Evolutionary conservation across 2,113 vertebrate species (phyloP).

Genomic region (Nestor notabilis): DNA sequence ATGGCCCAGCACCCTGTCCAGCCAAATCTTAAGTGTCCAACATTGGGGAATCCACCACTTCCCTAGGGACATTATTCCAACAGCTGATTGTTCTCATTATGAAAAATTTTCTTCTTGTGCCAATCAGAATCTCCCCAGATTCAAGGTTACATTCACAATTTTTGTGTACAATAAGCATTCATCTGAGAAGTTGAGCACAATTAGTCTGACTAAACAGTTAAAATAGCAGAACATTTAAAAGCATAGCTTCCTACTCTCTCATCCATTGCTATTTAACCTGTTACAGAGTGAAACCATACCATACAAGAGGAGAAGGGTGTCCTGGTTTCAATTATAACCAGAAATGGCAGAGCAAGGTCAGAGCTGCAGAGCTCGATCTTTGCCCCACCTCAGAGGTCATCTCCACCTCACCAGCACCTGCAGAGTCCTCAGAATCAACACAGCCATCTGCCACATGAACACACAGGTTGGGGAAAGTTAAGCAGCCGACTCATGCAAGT

Average conservation of each 20-base stretch:
- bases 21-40: neutral
- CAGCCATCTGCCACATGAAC: rapidly evolving
- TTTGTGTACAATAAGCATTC: neutral
- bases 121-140: neutral
- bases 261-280: neutral
- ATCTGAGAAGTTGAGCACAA: neutral
- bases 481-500: neutral
- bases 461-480: neutral
- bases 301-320: neutral
- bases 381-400: rapidly evolving
- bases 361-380: neutral
- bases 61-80: neutral
- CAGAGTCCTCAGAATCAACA: neutral
- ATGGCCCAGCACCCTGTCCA: neutral
- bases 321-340: neutral
- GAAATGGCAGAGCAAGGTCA: neutral
- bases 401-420: neutral
- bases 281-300: neutral
- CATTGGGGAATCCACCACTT: neutral
- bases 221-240: neutral
- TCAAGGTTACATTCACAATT: neutral
- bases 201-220: neutral
- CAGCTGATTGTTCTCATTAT: neutral
- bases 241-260: neutral
- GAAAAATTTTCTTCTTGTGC: neutral